Percentiles rank a stretch among this genome's conserved stretches.
Evolutionary conservation across 1,140 invertebrate species (phyloP).

Genomic region (Druon quercuslanigerum): DNA sequence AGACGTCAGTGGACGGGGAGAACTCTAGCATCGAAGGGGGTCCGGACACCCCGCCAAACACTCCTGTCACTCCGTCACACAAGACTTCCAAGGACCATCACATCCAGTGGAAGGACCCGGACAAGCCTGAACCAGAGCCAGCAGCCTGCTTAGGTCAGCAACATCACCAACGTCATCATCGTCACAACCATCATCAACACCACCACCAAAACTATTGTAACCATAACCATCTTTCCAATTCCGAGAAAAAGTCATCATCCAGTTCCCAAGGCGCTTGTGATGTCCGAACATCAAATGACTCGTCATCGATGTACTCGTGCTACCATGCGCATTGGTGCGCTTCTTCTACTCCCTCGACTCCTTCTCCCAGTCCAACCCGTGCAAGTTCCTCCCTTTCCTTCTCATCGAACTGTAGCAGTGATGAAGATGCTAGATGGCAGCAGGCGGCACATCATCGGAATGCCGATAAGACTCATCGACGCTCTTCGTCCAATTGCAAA

Average conservation of each 20-base stretch:
- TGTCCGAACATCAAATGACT: slow-evolving; percentile 57
- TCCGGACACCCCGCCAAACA: slow-evolving; percentile 77
- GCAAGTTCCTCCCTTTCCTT: slow-evolving; percentile 65
- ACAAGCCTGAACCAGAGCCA: slow-evolving; percentile 62
- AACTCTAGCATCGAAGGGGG: slow-evolving; percentile 75
- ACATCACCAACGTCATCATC: slow-evolving; percentile 59
- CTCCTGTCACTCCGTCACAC: slow-evolving; percentile 73
- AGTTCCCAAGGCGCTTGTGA: slow-evolving; percentile 51
- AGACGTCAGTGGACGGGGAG: slow-evolving; percentile 76
- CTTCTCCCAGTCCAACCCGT: slow-evolving; percentile 61
- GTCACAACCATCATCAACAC: slow-evolving; percentile 44
- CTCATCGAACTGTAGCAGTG: slow-evolving; percentile 67
- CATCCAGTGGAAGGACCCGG: slow-evolving; percentile 58
- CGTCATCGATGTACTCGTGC: slow-evolving; percentile 69
- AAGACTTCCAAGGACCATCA: slow-evolving; percentile 68
- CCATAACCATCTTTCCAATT: slow-evolving; percentile 53
- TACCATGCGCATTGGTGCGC: slow-evolving; percentile 71
- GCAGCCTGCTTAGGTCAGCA: slow-evolving; percentile 70
- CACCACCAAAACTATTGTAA: slow-evolving; percentile 52
- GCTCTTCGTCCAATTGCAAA: slow-evolving; percentile 51
- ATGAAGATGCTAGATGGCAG: slow-evolving; percentile 61
- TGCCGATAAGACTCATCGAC: slow-evolving; percentile 42
- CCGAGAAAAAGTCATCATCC: slow-evolving; percentile 58
- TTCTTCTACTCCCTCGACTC: slow-evolving; percentile 65
- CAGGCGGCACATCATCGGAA: slow-evolving; percentile 43